Conservation (phyloP, 2,113 vertebrate genomes). For the Ctenomys sociabilis region DNA sequence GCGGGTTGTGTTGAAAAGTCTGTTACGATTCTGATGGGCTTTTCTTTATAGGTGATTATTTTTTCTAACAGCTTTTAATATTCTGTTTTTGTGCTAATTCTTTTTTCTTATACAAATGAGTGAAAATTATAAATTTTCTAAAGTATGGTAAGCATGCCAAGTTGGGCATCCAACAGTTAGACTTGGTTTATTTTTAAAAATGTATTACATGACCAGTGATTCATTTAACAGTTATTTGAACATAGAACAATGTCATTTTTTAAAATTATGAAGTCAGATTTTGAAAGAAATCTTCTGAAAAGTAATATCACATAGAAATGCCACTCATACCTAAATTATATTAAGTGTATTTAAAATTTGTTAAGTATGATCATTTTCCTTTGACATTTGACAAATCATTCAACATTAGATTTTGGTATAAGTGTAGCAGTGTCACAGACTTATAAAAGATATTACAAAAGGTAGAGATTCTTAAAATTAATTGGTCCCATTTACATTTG, state of each 20-base stretch:
- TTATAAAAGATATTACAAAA: constrained; percentile 83
- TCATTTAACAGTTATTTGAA: not conserved
- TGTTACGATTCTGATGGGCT: no score
- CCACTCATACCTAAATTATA: constrained; percentile 67
- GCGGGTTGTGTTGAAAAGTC: no score
- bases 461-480: constrained; percentile 83
- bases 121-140: constrained; percentile 61
- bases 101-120: constrained; percentile 57
- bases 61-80: no score
- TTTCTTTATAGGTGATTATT: no score
- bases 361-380: constrained; percentile 76
- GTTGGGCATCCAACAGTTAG: constrained; percentile 68
- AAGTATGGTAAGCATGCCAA: constrained; percentile 63
- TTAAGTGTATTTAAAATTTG: constrained; percentile 67
- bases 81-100: no score
- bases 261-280: constrained; percentile 72
- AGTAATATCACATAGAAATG: constrained; percentile 45
- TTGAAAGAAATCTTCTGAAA: constrained; percentile 46
- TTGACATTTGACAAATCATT: constrained; percentile 83
- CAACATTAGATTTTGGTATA: constrained; percentile 79
- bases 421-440: constrained; percentile 81
- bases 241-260: constrained; percentile 14
- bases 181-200: constrained; percentile 67
- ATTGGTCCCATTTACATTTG: constrained; percentile 87
- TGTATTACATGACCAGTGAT: constrained; percentile 21